Evolutionary conservation across 2,113 vertebrate species (phyloP).

Genomic region (Merops nubicus): DNA sequence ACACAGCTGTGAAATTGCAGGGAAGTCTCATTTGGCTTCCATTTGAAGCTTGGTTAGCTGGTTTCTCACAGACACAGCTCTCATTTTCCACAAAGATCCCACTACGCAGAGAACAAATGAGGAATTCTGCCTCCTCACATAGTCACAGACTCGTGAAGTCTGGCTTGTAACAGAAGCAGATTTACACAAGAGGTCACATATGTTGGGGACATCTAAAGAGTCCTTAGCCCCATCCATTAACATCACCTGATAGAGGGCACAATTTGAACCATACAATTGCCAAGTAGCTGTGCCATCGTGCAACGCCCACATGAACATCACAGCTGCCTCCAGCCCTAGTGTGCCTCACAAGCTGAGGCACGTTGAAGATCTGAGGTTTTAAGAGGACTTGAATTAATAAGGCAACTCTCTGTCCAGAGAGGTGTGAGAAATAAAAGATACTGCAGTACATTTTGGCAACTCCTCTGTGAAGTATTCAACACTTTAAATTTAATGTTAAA

Average conservation of each 20-base stretch:
- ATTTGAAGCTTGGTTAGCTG: conserved; percentile 58
- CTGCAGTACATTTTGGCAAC: not conserved
- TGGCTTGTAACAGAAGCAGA: not conserved
- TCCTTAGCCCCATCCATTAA: not conserved
- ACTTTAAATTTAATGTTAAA: not conserved
- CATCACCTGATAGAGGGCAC: not conserved
- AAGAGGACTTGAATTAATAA: not conserved
- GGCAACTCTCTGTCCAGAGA: not conserved
- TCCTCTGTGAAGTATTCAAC: not conserved
- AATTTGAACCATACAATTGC: not conserved
- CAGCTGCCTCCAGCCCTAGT: not conserved
- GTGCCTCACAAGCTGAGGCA: not conserved
- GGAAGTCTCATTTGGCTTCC: conserved; percentile 53
- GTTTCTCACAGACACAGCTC: conserved; percentile 31
- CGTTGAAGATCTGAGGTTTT: not conserved
- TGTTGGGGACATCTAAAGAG: not conserved
- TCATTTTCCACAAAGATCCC: conserved; percentile 43
- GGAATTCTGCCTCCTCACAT: conserved; percentile 22
- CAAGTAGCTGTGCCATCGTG: not conserved
- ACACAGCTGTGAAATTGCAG: conserved; percentile 55
- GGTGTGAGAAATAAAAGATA: not conserved
- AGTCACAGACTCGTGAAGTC: not conserved
- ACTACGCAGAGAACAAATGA: conserved; percentile 37
- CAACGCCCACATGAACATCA: not conserved
- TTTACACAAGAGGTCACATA: not conserved